Evolutionary conservation across 2,113 vertebrate genomes (phyloP), one percentile per base, ranked within the genome.

Genomic region (Nerophis lumbriciformis): DNA sequence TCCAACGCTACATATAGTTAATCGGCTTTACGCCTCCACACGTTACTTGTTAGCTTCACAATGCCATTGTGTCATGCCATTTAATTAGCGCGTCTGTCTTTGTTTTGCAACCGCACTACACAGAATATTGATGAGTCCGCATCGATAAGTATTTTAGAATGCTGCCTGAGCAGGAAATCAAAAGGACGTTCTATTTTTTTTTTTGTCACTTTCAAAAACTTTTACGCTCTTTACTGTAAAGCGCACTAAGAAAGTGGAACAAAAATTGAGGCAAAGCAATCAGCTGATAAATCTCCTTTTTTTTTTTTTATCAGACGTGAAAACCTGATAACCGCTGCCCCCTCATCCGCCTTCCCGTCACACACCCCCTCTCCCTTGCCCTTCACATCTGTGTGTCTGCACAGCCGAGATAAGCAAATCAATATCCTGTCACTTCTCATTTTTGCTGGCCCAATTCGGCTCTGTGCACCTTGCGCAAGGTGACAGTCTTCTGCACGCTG

Each of bases 381-480:
- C 88, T 88, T 90, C 84, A 88, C 85, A 87, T 88, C 80, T 87
- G 83, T 88, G 85, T 86, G 87, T 91, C 90, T 91, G 90, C 88
- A 90, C 72, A 81, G 88, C 82, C 61, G 86, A 78, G 89, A 91
- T 91, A 91, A 91, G 89, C 90, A 90, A 91, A 91, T 91, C 90
- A 91, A 91, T 91, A 91, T 88, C 86, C 88, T 90, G 89, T 90
- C 90, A 91, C 89, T 90, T 91, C 89, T 91, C 83, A 90, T 91
- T 90, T 91, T 90, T 89, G 89, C 89, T 81, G 76, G 81, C 83
- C 84, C 85, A 88, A 87, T 89, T 88, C 85, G 88, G 80, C 85
- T 87, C 85, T 83, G 84, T 82, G 85, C 88, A 88, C 86, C 85
- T 83, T 87, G 83, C 83, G 76, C 84, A 88, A 90, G 89, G 88